Percentiles rank a stretch among this genome's conserved stretches.
Conservation (phyloP, 1,140 invertebrate genomes). For the Pseudomyrmex gracilis region DNA sequence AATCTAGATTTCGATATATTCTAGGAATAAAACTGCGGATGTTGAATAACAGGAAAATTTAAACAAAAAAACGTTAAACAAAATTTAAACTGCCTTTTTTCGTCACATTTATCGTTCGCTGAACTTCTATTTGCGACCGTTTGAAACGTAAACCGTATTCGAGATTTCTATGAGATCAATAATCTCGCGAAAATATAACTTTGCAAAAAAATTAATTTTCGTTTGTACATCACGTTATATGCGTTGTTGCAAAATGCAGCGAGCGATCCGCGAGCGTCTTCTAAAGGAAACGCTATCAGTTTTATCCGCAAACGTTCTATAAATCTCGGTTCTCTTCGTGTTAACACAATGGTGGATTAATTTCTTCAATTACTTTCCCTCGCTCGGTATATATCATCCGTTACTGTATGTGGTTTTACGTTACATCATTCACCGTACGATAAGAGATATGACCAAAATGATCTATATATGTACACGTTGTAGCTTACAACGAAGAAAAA, state of each 20-base stretch:
- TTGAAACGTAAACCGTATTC: too few relatives aligned
- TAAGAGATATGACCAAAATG: not conserved
- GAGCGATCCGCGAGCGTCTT: not conserved
- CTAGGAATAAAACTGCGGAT: not conserved
- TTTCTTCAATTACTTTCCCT: constrained; percentile 27
- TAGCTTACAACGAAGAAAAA: not conserved
- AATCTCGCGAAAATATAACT: not conserved
- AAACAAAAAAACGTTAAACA: too few relatives aligned
- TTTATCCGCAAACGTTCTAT: constrained; percentile 1
- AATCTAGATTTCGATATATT: constrained; percentile 8
- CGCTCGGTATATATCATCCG: constrained; percentile 7
- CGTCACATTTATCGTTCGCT: not conserved
- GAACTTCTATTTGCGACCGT: not conserved
- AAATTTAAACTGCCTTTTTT: not conserved
- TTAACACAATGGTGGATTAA: constrained; percentile 28
- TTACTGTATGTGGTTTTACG: not conserved
- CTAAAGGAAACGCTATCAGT: not conserved
- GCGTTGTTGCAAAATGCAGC: not conserved
- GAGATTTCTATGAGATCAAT: not conserved
- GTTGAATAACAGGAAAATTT: constrained; percentile 34
- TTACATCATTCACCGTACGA: not conserved
- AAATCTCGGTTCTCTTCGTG: constrained; percentile 19
- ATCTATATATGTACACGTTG: not conserved
- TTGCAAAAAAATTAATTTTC: too few relatives aligned
- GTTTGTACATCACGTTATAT: not conserved